These are phyloP conservation scores for Chrysogorgia sp. DNA, from an alignment of 92 coral and sea anemone species.

Conservation along the genomic window DNA sequence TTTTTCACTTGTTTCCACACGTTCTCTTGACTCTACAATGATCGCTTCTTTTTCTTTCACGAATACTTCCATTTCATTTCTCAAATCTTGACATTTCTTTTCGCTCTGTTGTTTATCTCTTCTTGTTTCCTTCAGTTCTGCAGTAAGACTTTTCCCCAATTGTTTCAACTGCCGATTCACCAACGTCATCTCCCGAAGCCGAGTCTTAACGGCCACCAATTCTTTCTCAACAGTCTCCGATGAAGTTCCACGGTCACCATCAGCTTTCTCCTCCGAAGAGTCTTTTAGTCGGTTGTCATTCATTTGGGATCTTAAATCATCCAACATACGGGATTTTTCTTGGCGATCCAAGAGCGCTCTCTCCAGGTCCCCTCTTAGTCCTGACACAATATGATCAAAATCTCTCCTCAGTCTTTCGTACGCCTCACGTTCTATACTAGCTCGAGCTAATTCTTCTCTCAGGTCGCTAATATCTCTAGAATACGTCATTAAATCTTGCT, in stretches of 20 bases:
- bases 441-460: constrained; percentile 36
- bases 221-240: constrained; percentile 10
- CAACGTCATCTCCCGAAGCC: constrained; percentile 19
- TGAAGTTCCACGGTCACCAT: too few species aligned
- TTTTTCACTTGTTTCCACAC: constrained; percentile 31
- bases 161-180: constrained; percentile 35
- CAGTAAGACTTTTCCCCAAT: constrained; percentile 32
- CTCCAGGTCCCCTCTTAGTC: constrained; percentile 84
- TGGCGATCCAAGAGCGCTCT: constrained; percentile 70
- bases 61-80: constrained; percentile 68
- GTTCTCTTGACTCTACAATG: constrained; percentile 46
- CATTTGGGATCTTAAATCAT: constrained; percentile 68
- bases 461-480: constrained; percentile 17
- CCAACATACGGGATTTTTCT: constrained; percentile 77
- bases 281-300: neutral
- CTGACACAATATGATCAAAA: constrained; percentile 87
- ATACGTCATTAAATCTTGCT: neutral
- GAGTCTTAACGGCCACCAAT: neutral
- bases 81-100: constrained; percentile 71
- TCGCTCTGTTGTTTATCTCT: constrained; percentile 76
- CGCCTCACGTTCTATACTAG: constrained; percentile 63
- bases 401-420: constrained; percentile 68
- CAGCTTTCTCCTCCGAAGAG: neutral
- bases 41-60: constrained; percentile 57
- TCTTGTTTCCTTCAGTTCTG: constrained; percentile 37